phyloP scores from a whole-genome alignment of 2,113 vertebrate species.

The Gallinago paraguaiae region DNA sequence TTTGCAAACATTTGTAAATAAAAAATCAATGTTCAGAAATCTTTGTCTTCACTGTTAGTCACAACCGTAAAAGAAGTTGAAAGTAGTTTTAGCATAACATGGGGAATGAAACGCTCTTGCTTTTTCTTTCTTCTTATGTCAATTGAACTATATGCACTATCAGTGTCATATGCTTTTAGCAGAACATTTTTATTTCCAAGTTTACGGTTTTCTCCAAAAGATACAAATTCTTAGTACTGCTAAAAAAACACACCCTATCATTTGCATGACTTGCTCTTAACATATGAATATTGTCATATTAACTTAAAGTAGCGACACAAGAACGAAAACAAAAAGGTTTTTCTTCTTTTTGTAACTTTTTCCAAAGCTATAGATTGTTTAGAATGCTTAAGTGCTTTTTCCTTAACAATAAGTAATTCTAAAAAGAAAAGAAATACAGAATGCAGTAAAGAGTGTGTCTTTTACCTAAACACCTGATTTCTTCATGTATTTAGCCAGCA shows the following conservation, averaged over 20 bases:
- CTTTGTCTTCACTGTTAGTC: background rate
- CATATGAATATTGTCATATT: background rate
- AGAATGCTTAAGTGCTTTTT: background rate
- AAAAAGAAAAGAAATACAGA: background rate
- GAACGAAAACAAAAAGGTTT: rapidly evolving
- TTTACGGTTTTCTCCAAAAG: background rate
- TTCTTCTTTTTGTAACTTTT: background rate
- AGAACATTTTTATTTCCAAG: background rate
- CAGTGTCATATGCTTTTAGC: background rate
- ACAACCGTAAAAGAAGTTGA: background rate
- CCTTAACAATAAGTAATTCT: background rate
- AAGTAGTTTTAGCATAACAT: background rate
- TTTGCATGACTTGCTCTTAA: background rate
- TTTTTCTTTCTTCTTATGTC: background rate
- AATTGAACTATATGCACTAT: background rate
- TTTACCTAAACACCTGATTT: background rate
- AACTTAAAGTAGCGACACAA: background rate
- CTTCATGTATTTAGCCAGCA: background rate
- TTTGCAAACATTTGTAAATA: background rate
- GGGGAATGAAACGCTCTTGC: rapidly evolving
- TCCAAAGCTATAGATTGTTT: background rate
- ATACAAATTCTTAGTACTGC: background rate
- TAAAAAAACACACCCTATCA: background rate
- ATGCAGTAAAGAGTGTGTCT: background rate
- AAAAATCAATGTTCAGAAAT: rapidly evolving